phyloP scores from a whole-genome alignment of 2,113 vertebrate species.

The Xiphias gladius region DNA sequence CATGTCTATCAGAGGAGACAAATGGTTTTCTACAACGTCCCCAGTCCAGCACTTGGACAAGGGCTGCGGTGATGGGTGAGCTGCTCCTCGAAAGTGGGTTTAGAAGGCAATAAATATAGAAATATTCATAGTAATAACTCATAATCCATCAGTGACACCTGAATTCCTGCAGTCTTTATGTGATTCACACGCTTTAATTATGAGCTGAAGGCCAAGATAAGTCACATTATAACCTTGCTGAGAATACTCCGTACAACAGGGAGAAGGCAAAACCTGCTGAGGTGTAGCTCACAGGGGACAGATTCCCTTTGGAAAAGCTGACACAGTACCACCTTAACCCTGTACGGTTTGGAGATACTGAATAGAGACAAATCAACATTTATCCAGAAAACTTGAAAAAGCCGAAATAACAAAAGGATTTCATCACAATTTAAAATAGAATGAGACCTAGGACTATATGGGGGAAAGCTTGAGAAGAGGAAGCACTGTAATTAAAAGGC shows the following conservation, averaged over 20 bases:
- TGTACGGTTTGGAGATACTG: background rate
- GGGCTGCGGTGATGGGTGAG: background rate
- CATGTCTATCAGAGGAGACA: background rate
- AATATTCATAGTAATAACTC: background rate
- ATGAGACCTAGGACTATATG: constrained; percentile 4
- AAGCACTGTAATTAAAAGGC: constrained; percentile 9
- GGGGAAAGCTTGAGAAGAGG: background rate
- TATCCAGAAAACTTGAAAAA: background rate
- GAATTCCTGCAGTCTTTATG: constrained; percentile 18
- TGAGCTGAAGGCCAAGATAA: constrained; percentile 35
- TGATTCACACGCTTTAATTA: constrained; percentile 58
- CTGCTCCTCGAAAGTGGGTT: background rate
- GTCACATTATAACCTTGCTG: constrained; percentile 31
- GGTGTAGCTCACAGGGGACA: constrained; percentile 29
- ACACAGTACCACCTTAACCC: constrained; percentile 16
- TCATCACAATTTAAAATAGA: background rate
- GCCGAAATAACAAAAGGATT: background rate
- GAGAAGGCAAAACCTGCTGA: constrained; percentile 30
- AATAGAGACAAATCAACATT: constrained; percentile 4
- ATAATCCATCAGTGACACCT: constrained; percentile 13
- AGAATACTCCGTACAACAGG: constrained; percentile 36
- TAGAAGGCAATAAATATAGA: background rate
- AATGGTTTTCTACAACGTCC: background rate
- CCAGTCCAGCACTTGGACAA: background rate
- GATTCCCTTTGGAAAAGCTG: constrained; percentile 45